Percentiles rank a stretch among this genome's conserved stretches.
These are phyloP conservation scores for Cryptosula pallasiana DNA, from an alignment of 2,888 invertebrate genomes.

Conservation along the genomic window DNA sequence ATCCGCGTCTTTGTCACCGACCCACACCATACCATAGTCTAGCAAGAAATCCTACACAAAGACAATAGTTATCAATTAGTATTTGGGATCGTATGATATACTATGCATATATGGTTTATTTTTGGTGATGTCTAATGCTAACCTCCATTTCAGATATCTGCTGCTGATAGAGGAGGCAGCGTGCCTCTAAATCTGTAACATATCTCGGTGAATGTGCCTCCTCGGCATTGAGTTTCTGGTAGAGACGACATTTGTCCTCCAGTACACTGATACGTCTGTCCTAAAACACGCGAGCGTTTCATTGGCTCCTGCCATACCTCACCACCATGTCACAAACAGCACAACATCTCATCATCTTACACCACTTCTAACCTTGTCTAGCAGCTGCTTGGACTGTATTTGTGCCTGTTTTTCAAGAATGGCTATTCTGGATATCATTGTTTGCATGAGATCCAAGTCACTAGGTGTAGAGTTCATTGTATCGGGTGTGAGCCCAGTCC, in stretches of 20 bases:
- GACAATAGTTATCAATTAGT: too few relatives aligned
- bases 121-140: too few relatives aligned
- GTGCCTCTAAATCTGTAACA: conserved; percentile 39
- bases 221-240: conserved; percentile 39
- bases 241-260: conserved; percentile 43
- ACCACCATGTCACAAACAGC: too few relatives aligned
- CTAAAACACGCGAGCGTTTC: conserved; percentile 29
- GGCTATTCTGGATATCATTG: conserved; percentile 46
- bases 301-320: too few relatives aligned
- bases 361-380: too few relatives aligned
- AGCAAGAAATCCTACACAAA: conserved; percentile 53
- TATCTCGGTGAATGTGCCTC: conserved; percentile 27
- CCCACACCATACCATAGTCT: conserved; percentile 58
- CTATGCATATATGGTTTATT: too few relatives aligned
- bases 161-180: conserved; percentile 44
- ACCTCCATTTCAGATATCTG: conserved; percentile 52
- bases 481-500: neutral
- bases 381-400: conserved; percentile 37
- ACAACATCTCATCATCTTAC: too few relatives aligned
- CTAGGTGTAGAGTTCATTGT: conserved; percentile 32
- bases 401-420: conserved; percentile 40
- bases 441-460: conserved; percentile 46
- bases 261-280: conserved; percentile 43
- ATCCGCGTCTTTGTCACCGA: conserved; percentile 47
- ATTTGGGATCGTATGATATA: too few relatives aligned